These are phyloP conservation scores for Delichon dasypus DNA, from an alignment of 2,797 vertebrate species.

Conservation along the genomic window DNA sequence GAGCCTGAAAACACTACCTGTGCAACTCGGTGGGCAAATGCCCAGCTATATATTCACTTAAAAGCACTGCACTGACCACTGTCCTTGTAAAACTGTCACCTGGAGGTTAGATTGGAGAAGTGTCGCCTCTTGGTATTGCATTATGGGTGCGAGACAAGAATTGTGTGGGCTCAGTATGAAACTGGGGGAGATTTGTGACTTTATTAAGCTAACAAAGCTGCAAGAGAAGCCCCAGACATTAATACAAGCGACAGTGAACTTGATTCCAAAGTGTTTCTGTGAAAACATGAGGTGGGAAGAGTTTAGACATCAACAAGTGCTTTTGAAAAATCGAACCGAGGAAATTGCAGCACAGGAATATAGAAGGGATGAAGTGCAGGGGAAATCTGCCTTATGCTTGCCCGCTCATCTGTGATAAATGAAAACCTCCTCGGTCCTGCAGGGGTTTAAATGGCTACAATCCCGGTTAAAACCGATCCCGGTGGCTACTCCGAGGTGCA, in stretches of 20 bases:
- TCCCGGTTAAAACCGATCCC: background rate
- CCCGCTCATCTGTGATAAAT: background rate
- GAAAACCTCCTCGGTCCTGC: background rate
- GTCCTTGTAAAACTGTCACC: background rate
- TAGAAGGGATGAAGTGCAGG: background rate
- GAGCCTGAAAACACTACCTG: background rate
- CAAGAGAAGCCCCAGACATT: background rate
- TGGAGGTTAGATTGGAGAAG: background rate
- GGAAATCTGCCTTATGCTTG: background rate
- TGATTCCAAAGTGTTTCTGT: background rate
- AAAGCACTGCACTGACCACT: background rate
- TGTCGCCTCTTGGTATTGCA: background rate
- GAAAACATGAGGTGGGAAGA: background rate
- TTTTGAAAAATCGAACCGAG: background rate
- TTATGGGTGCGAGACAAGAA: background rate
- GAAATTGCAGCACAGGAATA: background rate
- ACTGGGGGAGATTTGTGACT: background rate
- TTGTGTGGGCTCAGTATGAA: background rate
- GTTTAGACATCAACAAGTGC: background rate
- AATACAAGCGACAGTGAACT: background rate
- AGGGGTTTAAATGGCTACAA: background rate
- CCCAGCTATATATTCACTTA: background rate
- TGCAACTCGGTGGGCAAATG: background rate
- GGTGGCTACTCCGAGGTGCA: too few species aligned
- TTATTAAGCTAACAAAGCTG: background rate